These are phyloP conservation scores for Lasiommata megera DNA, from an alignment of 2,888 invertebrate species.

Conservation along the genomic window DNA sequence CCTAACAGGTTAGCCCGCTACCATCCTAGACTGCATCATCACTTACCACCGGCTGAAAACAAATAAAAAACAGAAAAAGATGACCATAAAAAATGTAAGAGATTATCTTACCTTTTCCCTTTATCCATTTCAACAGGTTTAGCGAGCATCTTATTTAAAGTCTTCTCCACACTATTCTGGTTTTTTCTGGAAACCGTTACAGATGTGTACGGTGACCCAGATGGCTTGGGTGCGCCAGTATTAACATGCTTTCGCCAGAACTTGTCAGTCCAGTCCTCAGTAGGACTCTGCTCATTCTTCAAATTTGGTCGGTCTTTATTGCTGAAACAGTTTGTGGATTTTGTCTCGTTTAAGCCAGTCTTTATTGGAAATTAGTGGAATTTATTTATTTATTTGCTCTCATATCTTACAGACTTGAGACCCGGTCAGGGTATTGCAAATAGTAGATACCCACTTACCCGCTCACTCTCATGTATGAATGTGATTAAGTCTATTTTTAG, in stretches of 20 bases:
- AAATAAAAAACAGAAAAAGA: too few relatives aligned
- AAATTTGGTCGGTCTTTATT: background rate
- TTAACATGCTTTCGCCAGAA: constrained; percentile 24
- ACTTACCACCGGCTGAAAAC: too few relatives aligned
- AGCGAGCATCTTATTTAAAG: constrained; percentile 42
- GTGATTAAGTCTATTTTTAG: too few relatives aligned
- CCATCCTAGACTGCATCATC: too few relatives aligned
- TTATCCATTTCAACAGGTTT: constrained; percentile 47
- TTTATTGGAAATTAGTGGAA: too few relatives aligned
- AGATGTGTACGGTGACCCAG: background rate
- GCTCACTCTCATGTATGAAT: too few relatives aligned
- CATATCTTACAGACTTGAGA: too few relatives aligned
- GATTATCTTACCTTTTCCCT: constrained; percentile 32
- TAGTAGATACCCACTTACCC: too few relatives aligned
- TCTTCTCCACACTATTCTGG: constrained; percentile 39
- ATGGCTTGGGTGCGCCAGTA: background rate
- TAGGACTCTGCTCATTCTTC: background rate
- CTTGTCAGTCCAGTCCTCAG: constrained; percentile 14
- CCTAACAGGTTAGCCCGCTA: too few relatives aligned
- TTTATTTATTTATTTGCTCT: too few relatives aligned
- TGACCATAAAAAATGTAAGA: constrained; percentile 35
- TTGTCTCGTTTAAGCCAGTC: too few relatives aligned
- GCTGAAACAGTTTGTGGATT: background rate
- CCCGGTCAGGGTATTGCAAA: too few relatives aligned
- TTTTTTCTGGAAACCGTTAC: background rate